Base-by-base conservation (phyloP, 2,797 vertebrate genomes). In the Telmatherina bonti region DNA sequence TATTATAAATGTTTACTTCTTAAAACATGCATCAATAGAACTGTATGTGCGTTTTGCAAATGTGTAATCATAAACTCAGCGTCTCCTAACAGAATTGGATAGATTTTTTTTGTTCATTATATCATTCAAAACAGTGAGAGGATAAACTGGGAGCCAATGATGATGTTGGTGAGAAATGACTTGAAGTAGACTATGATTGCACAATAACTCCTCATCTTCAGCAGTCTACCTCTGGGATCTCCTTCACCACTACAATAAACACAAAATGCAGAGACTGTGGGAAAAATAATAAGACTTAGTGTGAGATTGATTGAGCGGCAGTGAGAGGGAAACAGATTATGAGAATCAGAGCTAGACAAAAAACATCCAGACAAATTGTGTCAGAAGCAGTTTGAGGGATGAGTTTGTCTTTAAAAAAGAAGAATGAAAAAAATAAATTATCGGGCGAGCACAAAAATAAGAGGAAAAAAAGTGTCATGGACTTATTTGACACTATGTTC, bases 121-220 rank as follows among this genome's bases (percentile, higher is more conserved):
- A 67, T 62, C 45, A 45, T 69, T 72, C 85, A 64, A 74, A 51
- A 75, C 62, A 73, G 49, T 62, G 70, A 62, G 56, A 70, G 43
- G 60, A 71, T 36, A 27, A 30, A 29, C 56, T 65, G 55, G 55
- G 58, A 71, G 67, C 67, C 63, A 60, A 58, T 82, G 78, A 84
- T 72, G 76, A 27, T 45, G 62, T 74, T 56, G 67, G 67, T 66
- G 65, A 83, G 58, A 76, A 74, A 83, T 78, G 41, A 62, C 66
- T 82, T 79, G 68, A 85, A 87, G 87, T 72, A 69, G 81, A 59
- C 76, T n/a, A 76, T 91, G 86, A 88, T 72, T 81, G 72, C 70
- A 77, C 67, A 76, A 74, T 49, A 74, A 29, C 56, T 65, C 61
- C 70, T 76, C 64, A 68, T 83, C 79, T 74, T 61, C 68, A 63